A percentile compares a stretch with the other conserved stretches of the same genome.
These are phyloP conservation scores for Atopsyche davidsoni DNA, from an alignment of 1,140 invertebrate genomes.

Conservation along the genomic window DNA sequence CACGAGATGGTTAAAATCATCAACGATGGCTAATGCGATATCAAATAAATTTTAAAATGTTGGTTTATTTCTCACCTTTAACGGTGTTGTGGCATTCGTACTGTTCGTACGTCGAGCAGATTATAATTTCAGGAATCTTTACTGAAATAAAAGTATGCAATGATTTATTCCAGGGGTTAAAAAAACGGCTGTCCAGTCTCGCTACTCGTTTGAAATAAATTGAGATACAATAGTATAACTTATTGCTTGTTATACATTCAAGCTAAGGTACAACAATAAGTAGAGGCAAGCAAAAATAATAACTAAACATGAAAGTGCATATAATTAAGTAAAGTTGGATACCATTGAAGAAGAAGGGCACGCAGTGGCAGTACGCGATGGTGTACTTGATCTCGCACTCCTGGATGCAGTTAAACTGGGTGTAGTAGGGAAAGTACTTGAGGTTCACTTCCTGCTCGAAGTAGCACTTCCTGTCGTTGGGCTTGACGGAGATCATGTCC, in stretches of 20 bases:
- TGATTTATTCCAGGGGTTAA: too few relatives aligned
- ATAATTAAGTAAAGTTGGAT: too few relatives aligned
- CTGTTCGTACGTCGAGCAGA: slow-evolving; percentile 37
- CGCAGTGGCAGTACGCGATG: slow-evolving; percentile 35
- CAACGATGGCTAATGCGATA: too few relatives aligned
- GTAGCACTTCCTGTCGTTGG: slow-evolving; percentile 52
- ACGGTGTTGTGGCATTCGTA: slow-evolving; percentile 35
- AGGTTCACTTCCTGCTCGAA: slow-evolving; percentile 53
- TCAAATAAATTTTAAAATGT: too few relatives aligned
- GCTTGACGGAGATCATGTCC: slow-evolving; percentile 33
- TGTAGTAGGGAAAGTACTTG: slow-evolving; percentile 39
- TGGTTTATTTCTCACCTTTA: slow-evolving; percentile 33
- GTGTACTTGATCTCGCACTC: slow-evolving; percentile 37
- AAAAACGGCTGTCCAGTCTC: too few relatives aligned
- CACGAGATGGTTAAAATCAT: too few relatives aligned
- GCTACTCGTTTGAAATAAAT: too few relatives aligned
- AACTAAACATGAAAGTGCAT: too few relatives aligned
- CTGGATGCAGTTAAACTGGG: slow-evolving; percentile 40
- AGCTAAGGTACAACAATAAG: too few relatives aligned
- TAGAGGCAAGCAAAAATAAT: too few relatives aligned
- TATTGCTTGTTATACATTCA: too few relatives aligned
- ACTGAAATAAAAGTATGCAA: not conserved
- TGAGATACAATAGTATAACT: too few relatives aligned
- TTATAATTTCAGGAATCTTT: slow-evolving; percentile 18
- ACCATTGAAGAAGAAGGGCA: slow-evolving; percentile 41